Percentiles rank a stretch among this genome's conserved stretches.
phyloP scores from a whole-genome alignment of 2,113 vertebrate genomes.

The Choloepus hoffmanni region DNA sequence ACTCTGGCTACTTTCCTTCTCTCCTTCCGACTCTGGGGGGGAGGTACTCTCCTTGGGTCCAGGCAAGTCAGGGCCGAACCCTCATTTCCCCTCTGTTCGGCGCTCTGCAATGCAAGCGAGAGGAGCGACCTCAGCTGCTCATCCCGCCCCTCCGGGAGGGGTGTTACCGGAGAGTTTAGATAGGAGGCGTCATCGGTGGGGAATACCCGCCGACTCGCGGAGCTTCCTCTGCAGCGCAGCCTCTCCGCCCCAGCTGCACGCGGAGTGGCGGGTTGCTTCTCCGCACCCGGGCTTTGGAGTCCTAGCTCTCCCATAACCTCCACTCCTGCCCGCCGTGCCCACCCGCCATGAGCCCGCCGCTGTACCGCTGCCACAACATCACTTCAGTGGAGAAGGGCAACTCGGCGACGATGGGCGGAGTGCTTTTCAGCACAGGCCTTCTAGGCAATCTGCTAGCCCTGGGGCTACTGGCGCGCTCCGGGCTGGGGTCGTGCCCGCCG shows the following conservation, averaged over 20 bases:
- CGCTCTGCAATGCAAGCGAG: accelerated
- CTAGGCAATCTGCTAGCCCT: conserved; percentile 89
- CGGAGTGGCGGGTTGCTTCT: background rate
- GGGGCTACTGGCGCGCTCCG: conserved; percentile 86
- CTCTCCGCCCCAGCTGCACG: background rate
- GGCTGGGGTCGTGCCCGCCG: conserved; percentile 64
- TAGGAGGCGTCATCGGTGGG: background rate
- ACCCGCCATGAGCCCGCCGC: conserved; percentile 34
- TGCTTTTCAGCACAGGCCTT: conserved; percentile 90
- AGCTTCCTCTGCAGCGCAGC: background rate
- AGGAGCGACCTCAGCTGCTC: accelerated
- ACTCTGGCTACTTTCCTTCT: background rate
- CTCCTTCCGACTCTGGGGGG: background rate
- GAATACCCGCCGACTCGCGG: background rate
- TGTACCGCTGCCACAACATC: conserved; percentile 80
- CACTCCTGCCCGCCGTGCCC: background rate
- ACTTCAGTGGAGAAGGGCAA: conserved; percentile 79
- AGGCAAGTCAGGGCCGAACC: accelerated
- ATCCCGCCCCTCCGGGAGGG: conserved; percentile 9
- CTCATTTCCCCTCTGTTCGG: accelerated
- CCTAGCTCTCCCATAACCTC: background rate
- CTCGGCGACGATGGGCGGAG: conserved; percentile 84
- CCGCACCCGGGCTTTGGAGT: background rate
- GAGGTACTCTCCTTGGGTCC: background rate
- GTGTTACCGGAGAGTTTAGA: conserved; percentile 16